Base-by-base conservation (phyloP, 1,140 invertebrate genomes). In the Gonioctena quinquepunctata region DNA sequence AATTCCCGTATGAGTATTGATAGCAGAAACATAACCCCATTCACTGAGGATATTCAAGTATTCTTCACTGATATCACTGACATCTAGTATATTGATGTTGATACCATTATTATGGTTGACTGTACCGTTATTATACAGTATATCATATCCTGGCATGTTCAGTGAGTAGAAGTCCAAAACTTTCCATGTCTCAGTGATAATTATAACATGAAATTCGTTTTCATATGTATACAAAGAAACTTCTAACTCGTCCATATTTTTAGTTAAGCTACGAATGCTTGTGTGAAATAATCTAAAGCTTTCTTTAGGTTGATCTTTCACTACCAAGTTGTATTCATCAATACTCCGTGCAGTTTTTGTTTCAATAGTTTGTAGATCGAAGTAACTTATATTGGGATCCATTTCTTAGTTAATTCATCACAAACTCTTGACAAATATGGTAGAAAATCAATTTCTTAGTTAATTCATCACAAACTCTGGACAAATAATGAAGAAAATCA, bases 21-120 rank as follows among this genome's bases (percentile, higher is more conserved):
- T 66, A 19, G 49, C 21, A 6, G 64, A 66, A 8, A 33, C 49
- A 56, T 56, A 66, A 27, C 64, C 64, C n/a, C 16, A 66, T 23
- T 56, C 64, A 66, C 26, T 66, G 2, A 66, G 25, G 11, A 21
- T 28, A 26, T 56, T 66, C n/a, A n/a, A n/a, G n/a, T n/a, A n/a
- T n/a, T n/a, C n/a, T n/a, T n/a, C n/a, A n/a, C n/a, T n/a, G n/a
- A n/a, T n/a, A n/a, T n/a, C n/a, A n/a, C n/a, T n/a, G n/a, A n/a
- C n/a, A n/a, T n/a, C n/a, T n/a, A 21, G 28, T 22, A 59, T 59
- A 59, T 59, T 16, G 4, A 59, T 59, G 11, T 59, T 59, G 21
- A 59, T 13, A 22, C 21, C 57, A 25, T 60, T 22, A 60, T 60
- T 60, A 23, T 60, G 57, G 22, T 60, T 60, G 2, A 60, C 21